Percentiles rank a stretch among this genome's conserved stretches.
Conservation (phyloP, 2,888 invertebrate genomes). For the Harpalus rufipes region DNA sequence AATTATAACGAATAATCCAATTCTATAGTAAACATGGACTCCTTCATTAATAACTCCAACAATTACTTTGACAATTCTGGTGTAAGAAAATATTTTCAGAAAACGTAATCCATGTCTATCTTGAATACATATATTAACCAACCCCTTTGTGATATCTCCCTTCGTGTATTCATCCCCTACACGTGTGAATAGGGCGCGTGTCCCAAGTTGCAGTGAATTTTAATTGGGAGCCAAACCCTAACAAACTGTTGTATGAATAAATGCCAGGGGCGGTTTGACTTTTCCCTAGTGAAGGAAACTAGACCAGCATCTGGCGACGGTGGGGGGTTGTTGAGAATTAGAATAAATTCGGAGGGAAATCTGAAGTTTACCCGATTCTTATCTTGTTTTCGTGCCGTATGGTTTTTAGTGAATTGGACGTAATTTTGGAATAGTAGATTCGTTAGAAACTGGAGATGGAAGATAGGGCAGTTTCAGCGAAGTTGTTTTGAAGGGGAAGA, state of each 20-base stretch:
- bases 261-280: constrained; percentile 44
- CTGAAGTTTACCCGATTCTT: constrained; percentile 22
- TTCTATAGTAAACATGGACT: too few relatives aligned
- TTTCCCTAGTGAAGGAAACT: constrained; percentile 47
- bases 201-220: constrained; percentile 56
- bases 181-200: constrained; percentile 35
- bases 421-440: constrained; percentile 29
- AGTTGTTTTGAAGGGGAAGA: not conserved
- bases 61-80: too few relatives aligned
- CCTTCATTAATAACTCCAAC: too few relatives aligned
- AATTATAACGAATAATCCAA: too few relatives aligned
- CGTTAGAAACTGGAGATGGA: constrained; percentile 15
- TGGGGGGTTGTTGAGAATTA: constrained; percentile 33
- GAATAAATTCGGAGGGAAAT: constrained; percentile 36
- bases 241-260: constrained; percentile 63
- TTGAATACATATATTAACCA: not conserved
- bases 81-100: too few relatives aligned
- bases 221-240: constrained; percentile 55
- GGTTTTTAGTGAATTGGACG: constrained; percentile 18
- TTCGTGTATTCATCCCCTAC: not conserved
- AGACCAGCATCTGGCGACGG: constrained; percentile 23
- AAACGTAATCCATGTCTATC: not conserved
- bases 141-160: constrained; percentile 3
- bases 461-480: not conserved
- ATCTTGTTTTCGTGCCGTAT: constrained; percentile 20